Percentiles rank a stretch among this genome's conserved stretches.
phyloP scores from a whole-genome alignment of 2,797 vertebrate genomes.

The Poeciliopsis turneri region DNA sequence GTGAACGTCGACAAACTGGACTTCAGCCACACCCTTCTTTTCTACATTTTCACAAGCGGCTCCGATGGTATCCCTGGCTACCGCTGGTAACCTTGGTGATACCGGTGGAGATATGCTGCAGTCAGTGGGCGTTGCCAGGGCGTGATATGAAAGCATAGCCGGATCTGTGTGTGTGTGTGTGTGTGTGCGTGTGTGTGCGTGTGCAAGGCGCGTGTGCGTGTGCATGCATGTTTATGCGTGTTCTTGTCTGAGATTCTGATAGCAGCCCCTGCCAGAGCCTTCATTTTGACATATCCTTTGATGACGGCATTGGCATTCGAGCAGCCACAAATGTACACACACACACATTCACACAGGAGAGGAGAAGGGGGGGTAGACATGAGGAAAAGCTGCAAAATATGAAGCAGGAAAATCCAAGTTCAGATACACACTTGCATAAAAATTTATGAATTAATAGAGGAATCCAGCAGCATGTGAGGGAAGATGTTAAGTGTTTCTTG shows the following conservation, averaged over 20 bases:
- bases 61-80: constrained; percentile 75
- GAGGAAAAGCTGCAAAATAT: constrained; percentile 62
- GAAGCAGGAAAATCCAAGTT: constrained; percentile 67
- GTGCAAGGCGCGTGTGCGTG: constrained; percentile 23
- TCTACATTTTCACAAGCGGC: constrained; percentile 65
- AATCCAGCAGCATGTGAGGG: constrained; percentile 35
- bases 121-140: constrained; percentile 77
- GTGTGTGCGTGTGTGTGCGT: constrained; percentile 13
- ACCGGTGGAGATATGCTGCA: constrained; percentile 77
- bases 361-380: constrained; percentile 28
- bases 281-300: constrained; percentile 78
- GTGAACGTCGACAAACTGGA: constrained; percentile 38
- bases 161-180: constrained; percentile 42
- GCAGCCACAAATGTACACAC: constrained; percentile 37
- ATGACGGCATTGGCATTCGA: constrained; percentile 76
- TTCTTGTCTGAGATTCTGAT: constrained; percentile 50
- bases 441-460: constrained; percentile 52
- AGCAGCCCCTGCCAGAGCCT: constrained; percentile 63
- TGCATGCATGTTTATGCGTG: constrained; percentile 42
- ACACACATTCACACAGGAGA: not conserved
- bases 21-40: constrained; percentile 67
- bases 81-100: constrained; percentile 81
- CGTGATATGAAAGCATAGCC: constrained; percentile 80
- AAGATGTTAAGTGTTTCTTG: constrained; percentile 21
- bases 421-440: constrained; percentile 53